Base-by-base conservation (phyloP, 2,888 invertebrate genomes). In the Clistopyga incitator region DNA sequence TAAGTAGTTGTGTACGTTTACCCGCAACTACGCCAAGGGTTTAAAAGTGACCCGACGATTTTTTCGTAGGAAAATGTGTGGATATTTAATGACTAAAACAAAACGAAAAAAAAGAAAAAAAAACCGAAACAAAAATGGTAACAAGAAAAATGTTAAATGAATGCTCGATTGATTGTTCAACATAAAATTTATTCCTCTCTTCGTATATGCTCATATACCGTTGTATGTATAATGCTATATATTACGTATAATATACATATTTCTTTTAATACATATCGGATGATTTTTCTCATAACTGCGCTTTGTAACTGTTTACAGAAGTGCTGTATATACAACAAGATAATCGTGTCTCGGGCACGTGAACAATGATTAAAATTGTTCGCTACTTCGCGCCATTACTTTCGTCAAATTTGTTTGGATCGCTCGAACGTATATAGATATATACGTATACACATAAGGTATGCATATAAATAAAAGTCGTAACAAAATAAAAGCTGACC, bases 121-220 rank as follows among this genome's bases (percentile, higher is more conserved):
- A 70, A 29, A 34, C 34, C 29, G 64, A 42, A 38, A 38, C 11
- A n/a, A 64, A n/a, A n/a, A n/a, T n/a, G n/a, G 20, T 11, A 11
- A 64, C 11, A 50, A 50, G 61, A 74, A 81, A 61, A 61, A 65
- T 64, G 74, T 64, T 64, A 64, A 50, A 84, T 54, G 50, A 81
- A 78, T 72, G 84, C 82, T 77, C 81, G 78, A 81, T 81, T 78
- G 67, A 84, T 82, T 82, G 79, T 85, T 87, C 83, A 68, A 82
- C 84, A 83, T 78, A 82, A 75, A 86, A 87, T 81, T 85, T 85
- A 83, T 82, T 86, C 75, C 52, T 84, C 67, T 86, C 85, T 85
- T 84, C 81, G 74, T 81, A 72, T 78, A 70, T 78, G 67, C 52
- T 70, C 34, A 52, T 68, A 82, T 78, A 74, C 75, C 72, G 77